Conservation (phyloP, 2,888 invertebrate genomes). For the Meghimatium bilineatum region DNA sequence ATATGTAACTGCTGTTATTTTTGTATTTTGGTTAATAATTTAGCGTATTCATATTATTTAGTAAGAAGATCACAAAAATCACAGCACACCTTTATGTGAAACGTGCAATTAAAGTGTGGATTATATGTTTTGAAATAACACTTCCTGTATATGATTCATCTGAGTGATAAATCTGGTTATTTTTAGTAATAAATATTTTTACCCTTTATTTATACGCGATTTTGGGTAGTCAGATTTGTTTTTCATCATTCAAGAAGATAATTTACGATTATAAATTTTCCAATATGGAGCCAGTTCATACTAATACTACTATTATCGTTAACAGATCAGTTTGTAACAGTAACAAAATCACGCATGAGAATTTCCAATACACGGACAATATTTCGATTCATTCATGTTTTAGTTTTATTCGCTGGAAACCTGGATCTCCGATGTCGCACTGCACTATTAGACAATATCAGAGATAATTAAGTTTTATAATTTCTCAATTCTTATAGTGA, state of each 20-base stretch:
- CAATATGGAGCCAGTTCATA: constrained; percentile 1
- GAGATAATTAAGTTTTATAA: neutral
- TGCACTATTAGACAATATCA: neutral
- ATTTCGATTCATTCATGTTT: constrained; percentile 2
- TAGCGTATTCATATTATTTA: too few species aligned
- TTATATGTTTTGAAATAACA: neutral
- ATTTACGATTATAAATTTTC: neutral
- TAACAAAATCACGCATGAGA: neutral
- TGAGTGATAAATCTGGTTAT: neutral
- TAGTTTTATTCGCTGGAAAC: neutral
- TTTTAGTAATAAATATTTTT: constrained; percentile 19
- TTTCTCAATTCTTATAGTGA: too few species aligned
- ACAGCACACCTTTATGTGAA: neutral
- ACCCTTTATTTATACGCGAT: too few species aligned
- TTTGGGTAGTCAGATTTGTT: neutral
- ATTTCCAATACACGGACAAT: neutral
- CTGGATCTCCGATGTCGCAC: neutral
- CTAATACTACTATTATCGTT: neutral
- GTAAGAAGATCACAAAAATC: too few species aligned
- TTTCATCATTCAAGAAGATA: neutral
- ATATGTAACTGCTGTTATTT: too few species aligned
- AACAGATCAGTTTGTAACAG: neutral
- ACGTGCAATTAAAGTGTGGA: neutral
- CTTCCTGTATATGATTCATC: neutral
- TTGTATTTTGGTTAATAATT: too few species aligned